Base-by-base conservation (phyloP, 1,140 invertebrate species). In the Drosophila equinoxialis region DNA sequence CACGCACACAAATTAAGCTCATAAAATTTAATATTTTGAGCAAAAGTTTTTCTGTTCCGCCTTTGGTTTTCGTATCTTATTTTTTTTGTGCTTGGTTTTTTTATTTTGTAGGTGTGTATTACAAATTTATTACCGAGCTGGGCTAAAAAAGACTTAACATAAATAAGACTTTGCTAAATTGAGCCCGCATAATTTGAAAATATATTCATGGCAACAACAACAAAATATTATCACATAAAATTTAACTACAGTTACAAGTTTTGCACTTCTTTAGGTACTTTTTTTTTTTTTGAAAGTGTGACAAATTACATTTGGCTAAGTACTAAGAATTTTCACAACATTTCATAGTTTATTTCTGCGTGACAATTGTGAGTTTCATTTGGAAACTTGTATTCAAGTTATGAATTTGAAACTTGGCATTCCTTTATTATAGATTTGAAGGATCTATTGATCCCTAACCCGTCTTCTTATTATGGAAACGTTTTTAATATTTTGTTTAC, bases 11-110 rank as follows among this genome's bases (percentile, higher is more conserved):
- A 89, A 84, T 89, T 89, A 89, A 89, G 80, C 74, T 84, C 84
- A 85, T 89, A 89, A 89, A 89, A 89, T 89, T 89, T 89, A 89
- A 89, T 89, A 89, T 89, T 84, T 84, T 73, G 65, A 54, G 26
- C 17, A 37, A 82, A 79, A 83, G 65, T 87, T 87, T 77, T 58
- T 51, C 45, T 51, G 45, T 51, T 51, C 45, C 17, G 45, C 20
- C 17, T 51, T 37, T 10, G n/a, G 17, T 26, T 42, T 41, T 37
- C 7, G n/a, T 37, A 20, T 65, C 42, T 41, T 37, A 23, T 23
- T 23, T 17, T 17, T 23, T 23, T 23, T 23, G 20, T 23, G 20
- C 2, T 23, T 23, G 20, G 1, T 23, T 23, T 59, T 41, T 61
- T 1, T 13, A 8, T 61, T 33, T 37, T 33, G 23, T 65, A 68